These are phyloP conservation scores for Synanceia verrucosa DNA, from an alignment of 2,797 vertebrate species.

Conservation along the genomic window DNA sequence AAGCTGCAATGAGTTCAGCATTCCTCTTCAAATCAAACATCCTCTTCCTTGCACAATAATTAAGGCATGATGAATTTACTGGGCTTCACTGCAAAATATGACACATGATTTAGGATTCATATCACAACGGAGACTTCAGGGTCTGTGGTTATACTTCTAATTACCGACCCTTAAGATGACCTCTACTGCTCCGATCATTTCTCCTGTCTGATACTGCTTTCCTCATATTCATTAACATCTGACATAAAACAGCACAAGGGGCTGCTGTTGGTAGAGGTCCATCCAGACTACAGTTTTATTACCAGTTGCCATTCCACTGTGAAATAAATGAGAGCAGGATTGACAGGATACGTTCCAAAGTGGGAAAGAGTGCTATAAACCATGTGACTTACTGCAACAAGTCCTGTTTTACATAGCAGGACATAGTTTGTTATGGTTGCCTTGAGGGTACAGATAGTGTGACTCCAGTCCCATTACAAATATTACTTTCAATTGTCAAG, in stretches of 20 bases:
- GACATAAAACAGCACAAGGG: neutral
- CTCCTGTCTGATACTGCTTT: neutral
- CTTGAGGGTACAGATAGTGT: conserved; percentile 4
- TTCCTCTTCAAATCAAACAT: conserved; percentile 39
- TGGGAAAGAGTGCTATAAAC: neutral
- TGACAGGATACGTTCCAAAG: neutral
- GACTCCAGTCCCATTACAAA: neutral
- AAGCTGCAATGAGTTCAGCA: conserved; percentile 41
- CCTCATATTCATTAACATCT: neutral
- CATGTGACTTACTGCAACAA: neutral
- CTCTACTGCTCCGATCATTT: neutral
- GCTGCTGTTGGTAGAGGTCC: too few relatives aligned
- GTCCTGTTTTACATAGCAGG: neutral
- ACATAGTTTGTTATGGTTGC: neutral
- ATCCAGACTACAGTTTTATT: too few relatives aligned
- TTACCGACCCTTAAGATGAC: conserved; percentile 9
- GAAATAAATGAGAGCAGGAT: neutral
- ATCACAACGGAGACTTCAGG: conserved; percentile 15
- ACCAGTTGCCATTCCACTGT: too few relatives aligned
- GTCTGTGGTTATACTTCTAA: conserved; percentile 12
- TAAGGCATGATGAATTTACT: conserved; percentile 32
- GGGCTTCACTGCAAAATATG: conserved; percentile 19
- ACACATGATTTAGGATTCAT: conserved; percentile 9
- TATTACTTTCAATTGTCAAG: neutral
- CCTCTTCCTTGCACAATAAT: conserved; percentile 31